phyloP scores from a whole-genome alignment of 2,113 vertebrate genomes.

The Elgaria multicarinata region DNA sequence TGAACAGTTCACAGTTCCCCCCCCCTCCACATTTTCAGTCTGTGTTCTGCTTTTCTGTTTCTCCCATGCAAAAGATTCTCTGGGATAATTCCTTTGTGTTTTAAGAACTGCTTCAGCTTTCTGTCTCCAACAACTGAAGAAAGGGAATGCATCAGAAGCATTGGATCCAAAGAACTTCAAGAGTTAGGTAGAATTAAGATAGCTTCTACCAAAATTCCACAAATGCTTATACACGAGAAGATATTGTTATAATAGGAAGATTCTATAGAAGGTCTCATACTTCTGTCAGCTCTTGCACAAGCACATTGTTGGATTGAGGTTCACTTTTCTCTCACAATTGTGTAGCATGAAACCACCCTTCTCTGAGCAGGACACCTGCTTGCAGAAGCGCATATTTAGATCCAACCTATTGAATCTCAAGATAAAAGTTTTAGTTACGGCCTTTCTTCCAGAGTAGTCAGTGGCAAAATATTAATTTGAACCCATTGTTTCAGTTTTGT shows the following conservation, averaged over 20 bases:
- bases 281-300: too few relatives aligned
- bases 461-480: neutral
- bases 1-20: conserved; percentile 47
- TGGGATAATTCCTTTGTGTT: conserved; percentile 64
- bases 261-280: neutral
- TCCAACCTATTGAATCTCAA: neutral
- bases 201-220: neutral
- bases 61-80: conserved; percentile 59
- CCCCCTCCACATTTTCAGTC: conserved; percentile 21
- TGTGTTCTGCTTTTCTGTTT: conserved; percentile 61
- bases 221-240: neutral
- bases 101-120: conserved; percentile 60
- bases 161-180: neutral
- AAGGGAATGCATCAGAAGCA: conserved; percentile 8
- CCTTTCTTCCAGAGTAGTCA: neutral
- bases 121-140: conserved; percentile 59
- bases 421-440: neutral
- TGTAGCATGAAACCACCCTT: neutral
- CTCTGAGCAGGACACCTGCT: too few relatives aligned
- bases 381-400: neutral
- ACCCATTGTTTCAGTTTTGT: neutral
- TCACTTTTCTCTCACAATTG: too few relatives aligned
- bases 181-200: neutral
- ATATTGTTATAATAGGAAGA: neutral
- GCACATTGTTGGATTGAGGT: too few relatives aligned